phyloP scores from a whole-genome alignment of 2,888 invertebrate genomes.

The Boloria selene region DNA sequence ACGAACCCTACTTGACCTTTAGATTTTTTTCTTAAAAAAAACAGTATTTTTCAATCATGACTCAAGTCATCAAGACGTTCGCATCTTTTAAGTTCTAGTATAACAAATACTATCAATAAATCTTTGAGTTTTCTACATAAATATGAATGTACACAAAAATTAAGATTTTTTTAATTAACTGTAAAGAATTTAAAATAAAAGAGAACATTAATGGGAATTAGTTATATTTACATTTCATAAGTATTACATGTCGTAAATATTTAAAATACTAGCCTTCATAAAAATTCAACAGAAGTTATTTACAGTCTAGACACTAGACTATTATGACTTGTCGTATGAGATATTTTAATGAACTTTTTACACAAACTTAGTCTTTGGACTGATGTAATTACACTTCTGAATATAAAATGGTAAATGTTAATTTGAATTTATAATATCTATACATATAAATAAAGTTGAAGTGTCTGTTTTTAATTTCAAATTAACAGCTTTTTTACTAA shows the following conservation, averaged over 20 bases:
- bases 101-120: too few species aligned
- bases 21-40: too few species aligned
- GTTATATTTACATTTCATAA: slow-evolving; percentile 5
- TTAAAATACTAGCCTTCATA: slow-evolving; percentile 15
- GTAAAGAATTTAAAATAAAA: slow-evolving; percentile 7
- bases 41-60: too few species aligned
- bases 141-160: too few species aligned
- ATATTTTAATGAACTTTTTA: slow-evolving; percentile 10
- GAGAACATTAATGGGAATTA: not conserved
- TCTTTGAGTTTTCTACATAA: too few species aligned
- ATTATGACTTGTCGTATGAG: slow-evolving; percentile 9
- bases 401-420: slow-evolving; percentile 4
- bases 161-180: not conserved
- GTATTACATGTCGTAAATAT: slow-evolving; percentile 1
- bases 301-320: slow-evolving; percentile 24
- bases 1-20: too few species aligned
- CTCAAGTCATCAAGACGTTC: too few species aligned
- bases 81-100: too few species aligned
- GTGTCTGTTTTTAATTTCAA: too few species aligned
- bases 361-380: slow-evolving; percentile 5
- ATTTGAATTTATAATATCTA: too few species aligned
- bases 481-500: too few species aligned
- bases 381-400: slow-evolving; percentile 10
- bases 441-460: too few species aligned
- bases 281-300: slow-evolving; percentile 20